Evolutionary conservation across 2,797 vertebrate genomes (phyloP).

Genomic region (Lithobates sylvaticus): DNA sequence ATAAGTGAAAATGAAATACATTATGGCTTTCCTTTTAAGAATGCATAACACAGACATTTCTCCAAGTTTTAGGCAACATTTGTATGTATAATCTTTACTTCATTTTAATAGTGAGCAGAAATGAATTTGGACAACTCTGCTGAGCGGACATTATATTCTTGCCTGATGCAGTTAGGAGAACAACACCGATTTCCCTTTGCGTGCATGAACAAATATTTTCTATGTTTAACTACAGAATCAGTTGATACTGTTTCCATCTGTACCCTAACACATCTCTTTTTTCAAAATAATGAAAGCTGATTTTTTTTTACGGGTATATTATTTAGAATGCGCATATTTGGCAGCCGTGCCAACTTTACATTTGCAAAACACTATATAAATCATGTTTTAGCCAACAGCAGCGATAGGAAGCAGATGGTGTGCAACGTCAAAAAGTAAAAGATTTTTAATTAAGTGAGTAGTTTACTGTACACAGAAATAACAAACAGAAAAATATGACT

Average conservation of each 20-base stretch:
- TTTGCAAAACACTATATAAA: constrained; percentile 13
- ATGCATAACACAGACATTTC: neutral
- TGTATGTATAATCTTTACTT: neutral
- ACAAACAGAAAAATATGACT: neutral
- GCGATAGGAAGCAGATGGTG: constrained; percentile 37
- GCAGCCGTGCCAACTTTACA: constrained; percentile 14
- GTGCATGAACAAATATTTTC: constrained; percentile 26
- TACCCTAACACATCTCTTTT: neutral
- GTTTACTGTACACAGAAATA: neutral
- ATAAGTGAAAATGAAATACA: neutral
- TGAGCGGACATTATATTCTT: neutral
- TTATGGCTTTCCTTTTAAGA: neutral
- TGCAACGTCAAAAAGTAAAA: constrained; percentile 12
- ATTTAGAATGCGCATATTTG: constrained; percentile 38
- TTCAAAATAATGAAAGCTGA: constrained; percentile 19
- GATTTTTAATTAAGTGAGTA: neutral
- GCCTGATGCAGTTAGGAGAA: neutral
- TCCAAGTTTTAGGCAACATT: neutral
- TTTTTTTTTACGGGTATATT: constrained; percentile 23
- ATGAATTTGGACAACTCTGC: neutral
- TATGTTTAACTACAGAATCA: constrained; percentile 24
- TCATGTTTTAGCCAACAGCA: constrained; percentile 24
- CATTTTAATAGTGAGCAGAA: neutral
- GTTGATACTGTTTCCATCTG: constrained; percentile 31
- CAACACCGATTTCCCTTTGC: neutral